Evolutionary conservation across 1,140 invertebrate genomes (phyloP), one percentile per base, ranked within the genome.

Genomic region (Listronotus bonariensis): DNA sequence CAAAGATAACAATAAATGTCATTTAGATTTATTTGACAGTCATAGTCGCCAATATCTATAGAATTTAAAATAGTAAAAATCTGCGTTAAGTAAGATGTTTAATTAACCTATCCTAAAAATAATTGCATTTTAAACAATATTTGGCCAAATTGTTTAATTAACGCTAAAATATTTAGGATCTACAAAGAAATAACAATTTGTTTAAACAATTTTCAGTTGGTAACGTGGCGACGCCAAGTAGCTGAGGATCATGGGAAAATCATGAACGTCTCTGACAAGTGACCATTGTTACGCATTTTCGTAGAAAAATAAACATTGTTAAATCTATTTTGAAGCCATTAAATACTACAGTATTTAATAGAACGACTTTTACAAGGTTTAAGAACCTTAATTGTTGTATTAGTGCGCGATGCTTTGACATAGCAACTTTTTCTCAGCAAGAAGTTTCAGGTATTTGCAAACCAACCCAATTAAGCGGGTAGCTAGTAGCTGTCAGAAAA

Each of bases 231-330:
- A 78, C 76, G 76, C 76, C 70, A 72, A 76, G 63, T 65, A 54
- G 58, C 65, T 68, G 48, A 66, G 75, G 55, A 76, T 75, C 69
- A 71, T 76, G 74, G 74, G 73, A 71, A 72, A 71, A 68, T 72
- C 66, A 78, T 74, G 76, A 74, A 74, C 68, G 73, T 76, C 67
- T 36, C 72, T 74, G 76, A 76, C 75, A 75, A 77, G 76, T 78
- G 69, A 73, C 56, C 57, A 68, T 74, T 72, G 71, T 70, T 71
- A 69, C 66, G 65, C 70, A 66, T 71, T 70, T 73, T 56, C 49
- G 38, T 17, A 48, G 40, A 55, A 69, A 70, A 60, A 68, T 67
- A 72, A 72, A 72, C 66, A 72, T 36, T 17, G 32, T 41, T 43
- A 58, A 38, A 18, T 34, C 14, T 43, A 34, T 58, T 52, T 26